Evolutionary conservation across 2,113 vertebrate species (phyloP).

Genomic region (Gobiocypris rarus): DNA sequence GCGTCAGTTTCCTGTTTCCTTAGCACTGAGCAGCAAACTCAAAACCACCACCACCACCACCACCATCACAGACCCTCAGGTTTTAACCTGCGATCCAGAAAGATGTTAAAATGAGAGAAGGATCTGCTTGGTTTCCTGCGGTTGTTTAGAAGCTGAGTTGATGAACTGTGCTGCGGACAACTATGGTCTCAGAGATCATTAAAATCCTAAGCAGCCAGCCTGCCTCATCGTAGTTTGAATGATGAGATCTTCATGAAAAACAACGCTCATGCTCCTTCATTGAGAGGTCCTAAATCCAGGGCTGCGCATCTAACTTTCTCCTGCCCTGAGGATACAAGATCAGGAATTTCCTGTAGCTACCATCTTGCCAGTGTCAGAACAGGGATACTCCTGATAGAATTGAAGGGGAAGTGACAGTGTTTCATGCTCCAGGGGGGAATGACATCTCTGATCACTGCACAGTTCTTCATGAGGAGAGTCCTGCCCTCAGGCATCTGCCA

Average conservation of each 20-base stretch:
- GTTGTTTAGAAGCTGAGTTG: not conserved
- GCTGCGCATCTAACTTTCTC: not conserved
- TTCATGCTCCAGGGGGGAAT: not conserved
- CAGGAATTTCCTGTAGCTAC: slow-evolving; percentile 3
- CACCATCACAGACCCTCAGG: not conserved
- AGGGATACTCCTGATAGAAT: not conserved
- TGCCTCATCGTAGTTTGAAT: not conserved
- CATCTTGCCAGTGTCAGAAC: not conserved
- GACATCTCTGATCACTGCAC: not conserved
- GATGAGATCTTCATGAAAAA: slow-evolving; percentile 3
- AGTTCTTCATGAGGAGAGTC: slow-evolving; percentile 3
- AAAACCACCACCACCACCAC: not conserved
- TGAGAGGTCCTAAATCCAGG: not conserved
- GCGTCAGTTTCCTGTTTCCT: not conserved
- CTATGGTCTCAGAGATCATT: slow-evolving; percentile 12
- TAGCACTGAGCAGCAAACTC: not conserved
- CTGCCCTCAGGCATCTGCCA: slow-evolving; percentile 36
- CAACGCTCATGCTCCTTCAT: not conserved
- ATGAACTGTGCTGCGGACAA: not conserved
- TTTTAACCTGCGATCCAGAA: not conserved
- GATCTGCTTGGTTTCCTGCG: not conserved
- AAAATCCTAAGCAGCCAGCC: not conserved
- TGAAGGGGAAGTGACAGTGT: not conserved
- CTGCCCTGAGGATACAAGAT: not conserved
- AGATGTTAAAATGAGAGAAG: not conserved